These are phyloP conservation scores for Lucinisca nassula DNA, from an alignment of 2,888 invertebrate species.

Conservation along the genomic window DNA sequence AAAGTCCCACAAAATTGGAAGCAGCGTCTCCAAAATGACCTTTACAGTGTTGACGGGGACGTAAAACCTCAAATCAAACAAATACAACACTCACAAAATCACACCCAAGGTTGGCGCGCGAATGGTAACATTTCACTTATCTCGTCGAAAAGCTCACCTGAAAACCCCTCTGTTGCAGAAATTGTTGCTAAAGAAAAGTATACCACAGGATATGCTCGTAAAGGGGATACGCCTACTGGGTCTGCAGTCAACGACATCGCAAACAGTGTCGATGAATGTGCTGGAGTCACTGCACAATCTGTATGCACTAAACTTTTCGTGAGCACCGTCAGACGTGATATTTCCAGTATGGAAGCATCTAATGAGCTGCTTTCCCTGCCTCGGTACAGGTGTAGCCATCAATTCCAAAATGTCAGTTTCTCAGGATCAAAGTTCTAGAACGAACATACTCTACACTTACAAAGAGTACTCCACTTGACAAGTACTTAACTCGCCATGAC, in stretches of 20 bases:
- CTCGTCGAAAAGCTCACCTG: not conserved
- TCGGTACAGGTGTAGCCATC: conserved; percentile 58
- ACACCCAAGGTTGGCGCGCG: conserved; percentile 28
- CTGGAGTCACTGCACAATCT: conserved; percentile 11
- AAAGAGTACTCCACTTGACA: conserved; percentile 43
- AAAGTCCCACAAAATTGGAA: no score
- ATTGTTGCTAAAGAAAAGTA: conserved; percentile 46
- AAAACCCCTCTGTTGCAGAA: conserved; percentile 36
- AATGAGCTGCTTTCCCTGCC: conserved; percentile 42
- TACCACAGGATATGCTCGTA: not conserved
- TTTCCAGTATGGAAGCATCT: conserved; percentile 59
- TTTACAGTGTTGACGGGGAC: no score
- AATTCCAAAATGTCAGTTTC: conserved; percentile 56
- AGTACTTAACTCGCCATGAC: conserved; percentile 37
- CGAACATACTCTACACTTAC: conserved; percentile 21
- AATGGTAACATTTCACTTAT: conserved; percentile 19
- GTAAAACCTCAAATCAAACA: no score
- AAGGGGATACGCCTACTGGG: not conserved
- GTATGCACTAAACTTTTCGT: conserved; percentile 58
- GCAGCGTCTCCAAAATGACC: no score
- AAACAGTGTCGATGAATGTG: conserved; percentile 12
- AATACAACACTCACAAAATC: no score
- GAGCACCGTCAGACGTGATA: conserved; percentile 57
- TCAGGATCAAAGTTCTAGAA: conserved; percentile 52
- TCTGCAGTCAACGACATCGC: not conserved